These are phyloP conservation scores for Salvelinus sp. DNA, from an alignment of 2,113 vertebrate genomes.

Conservation along the genomic window DNA sequence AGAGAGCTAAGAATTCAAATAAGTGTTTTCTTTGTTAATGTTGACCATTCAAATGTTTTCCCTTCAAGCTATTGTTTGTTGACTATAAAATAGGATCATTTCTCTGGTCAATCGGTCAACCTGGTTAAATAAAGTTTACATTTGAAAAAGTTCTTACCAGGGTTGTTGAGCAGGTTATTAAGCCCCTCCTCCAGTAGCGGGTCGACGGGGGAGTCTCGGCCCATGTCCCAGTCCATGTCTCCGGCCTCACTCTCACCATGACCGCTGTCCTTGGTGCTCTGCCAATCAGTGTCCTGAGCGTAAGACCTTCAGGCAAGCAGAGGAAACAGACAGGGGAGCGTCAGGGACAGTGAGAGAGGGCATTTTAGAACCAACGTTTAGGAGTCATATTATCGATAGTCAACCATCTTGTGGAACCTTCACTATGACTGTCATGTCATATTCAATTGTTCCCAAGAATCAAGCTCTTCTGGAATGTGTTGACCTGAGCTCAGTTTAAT, in stretches of 20 bases:
- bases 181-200: conserved; percentile 85
- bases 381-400: neutral
- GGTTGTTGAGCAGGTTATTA: conserved; percentile 75
- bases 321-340: neutral
- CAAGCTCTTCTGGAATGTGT: no score
- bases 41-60: neutral
- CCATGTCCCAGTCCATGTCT: conserved; percentile 79
- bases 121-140: neutral
- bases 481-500: no score
- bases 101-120: neutral
- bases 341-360: neutral
- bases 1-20: neutral
- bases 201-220: conserved; percentile 81
- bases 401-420: no score
- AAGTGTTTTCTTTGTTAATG: neutral
- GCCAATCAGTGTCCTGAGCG: conserved; percentile 80
- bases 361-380: neutral
- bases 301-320: conserved; percentile 67
- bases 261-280: conserved; percentile 84
- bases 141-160: conserved; percentile 68
- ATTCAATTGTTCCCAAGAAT: no score
- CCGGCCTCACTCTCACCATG: conserved; percentile 84
- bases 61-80: no score
- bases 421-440: no score
- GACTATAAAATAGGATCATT: no score